These are phyloP conservation scores for Euwallacea similis DNA, from an alignment of 1,140 invertebrate genomes.

Conservation along the genomic window DNA sequence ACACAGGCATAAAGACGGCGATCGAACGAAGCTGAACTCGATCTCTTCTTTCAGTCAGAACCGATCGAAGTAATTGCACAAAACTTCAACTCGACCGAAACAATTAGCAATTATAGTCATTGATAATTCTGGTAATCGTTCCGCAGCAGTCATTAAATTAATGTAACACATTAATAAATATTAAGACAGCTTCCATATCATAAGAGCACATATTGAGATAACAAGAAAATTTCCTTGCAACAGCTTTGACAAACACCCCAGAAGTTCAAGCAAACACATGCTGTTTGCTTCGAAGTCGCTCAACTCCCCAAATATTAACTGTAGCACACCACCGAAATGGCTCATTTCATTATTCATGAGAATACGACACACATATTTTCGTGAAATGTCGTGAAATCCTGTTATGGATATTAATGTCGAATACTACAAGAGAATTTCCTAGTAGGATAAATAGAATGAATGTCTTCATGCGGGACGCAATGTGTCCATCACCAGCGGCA, in stretches of 20 bases:
- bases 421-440: not conserved
- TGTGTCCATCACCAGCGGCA: no score
- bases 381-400: not conserved
- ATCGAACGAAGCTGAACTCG: constrained; percentile 4
- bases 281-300: not conserved
- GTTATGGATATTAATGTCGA: constrained; percentile 1
- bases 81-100: not conserved
- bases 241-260: not conserved
- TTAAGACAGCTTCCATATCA: not conserved
- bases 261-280: not conserved
- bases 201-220: not conserved
- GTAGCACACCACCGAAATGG: not conserved
- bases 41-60: not conserved
- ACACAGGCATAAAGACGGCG: constrained; percentile 8
- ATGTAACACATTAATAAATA: not conserved
- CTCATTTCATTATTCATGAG: constrained; percentile 7
- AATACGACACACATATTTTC: constrained; percentile 1
- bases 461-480: no score
- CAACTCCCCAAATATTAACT: not conserved
- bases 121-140: not conserved
- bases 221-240: not conserved
- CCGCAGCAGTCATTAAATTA: not conserved
- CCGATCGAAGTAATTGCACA: constrained; percentile 4
- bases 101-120: no score
- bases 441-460: no score